phyloP scores from a whole-genome alignment of 2,888 invertebrate genomes.

The Drosophila emarginata region DNA sequence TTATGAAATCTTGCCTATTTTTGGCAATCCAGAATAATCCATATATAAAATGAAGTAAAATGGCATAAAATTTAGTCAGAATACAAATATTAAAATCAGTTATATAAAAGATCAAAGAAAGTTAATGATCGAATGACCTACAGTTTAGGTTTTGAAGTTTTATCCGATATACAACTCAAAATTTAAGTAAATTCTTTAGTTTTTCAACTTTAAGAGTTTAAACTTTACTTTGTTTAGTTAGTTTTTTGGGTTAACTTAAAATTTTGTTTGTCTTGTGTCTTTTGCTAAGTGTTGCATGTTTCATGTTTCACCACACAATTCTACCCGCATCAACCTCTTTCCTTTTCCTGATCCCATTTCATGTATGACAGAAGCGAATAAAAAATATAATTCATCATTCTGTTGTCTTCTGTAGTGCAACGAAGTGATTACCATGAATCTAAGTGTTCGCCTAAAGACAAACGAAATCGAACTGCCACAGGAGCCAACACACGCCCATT shows the following conservation, averaged over 20 bases:
- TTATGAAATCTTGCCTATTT: too few species aligned
- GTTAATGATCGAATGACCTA: too few species aligned
- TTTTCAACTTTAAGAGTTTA: neutral
- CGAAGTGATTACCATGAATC: conserved; percentile 82
- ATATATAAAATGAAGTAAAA: too few species aligned
- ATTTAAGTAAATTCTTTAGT: too few species aligned
- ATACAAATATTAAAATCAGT: too few species aligned
- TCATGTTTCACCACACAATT: conserved; percentile 36
- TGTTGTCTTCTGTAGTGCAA: conserved; percentile 78
- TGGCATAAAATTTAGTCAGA: too few species aligned
- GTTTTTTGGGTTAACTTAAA: neutral
- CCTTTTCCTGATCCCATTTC: neutral
- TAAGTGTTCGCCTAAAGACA: conserved; percentile 83
- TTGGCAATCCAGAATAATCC: too few species aligned
- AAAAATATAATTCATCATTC: conserved; percentile 3
- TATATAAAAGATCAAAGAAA: too few species aligned
- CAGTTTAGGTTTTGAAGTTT: too few species aligned
- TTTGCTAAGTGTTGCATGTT: conserved; percentile 52
- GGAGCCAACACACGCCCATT: conserved; percentile 70
- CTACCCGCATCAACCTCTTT: neutral
- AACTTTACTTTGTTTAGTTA: neutral
- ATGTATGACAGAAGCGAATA: neutral
- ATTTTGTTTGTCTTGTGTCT: conserved; percentile 18
- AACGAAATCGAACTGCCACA: conserved; percentile 82
- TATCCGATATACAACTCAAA: too few species aligned